These are phyloP conservation scores for Cacatua alba DNA, from an alignment of 2,113 vertebrate genomes.

Conservation along the genomic window DNA sequence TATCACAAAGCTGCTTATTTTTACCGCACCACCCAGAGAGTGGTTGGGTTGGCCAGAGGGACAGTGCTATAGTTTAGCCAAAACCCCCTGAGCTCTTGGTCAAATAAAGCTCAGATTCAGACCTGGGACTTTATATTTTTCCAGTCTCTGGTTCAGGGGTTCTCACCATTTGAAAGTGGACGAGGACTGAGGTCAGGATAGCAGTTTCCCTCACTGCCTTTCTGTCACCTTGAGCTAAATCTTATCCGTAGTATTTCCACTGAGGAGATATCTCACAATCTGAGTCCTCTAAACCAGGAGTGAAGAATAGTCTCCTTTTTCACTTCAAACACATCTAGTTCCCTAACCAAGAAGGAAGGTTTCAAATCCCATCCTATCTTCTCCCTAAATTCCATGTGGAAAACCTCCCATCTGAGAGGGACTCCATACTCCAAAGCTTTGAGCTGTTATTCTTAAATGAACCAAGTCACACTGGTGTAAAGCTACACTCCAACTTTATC, in stretches of 20 bases:
- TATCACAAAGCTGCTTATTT: background rate
- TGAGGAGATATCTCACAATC: background rate
- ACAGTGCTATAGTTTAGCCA: background rate
- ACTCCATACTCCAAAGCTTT: background rate
- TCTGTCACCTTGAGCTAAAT: background rate
- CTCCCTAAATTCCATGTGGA: background rate
- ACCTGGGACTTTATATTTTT: background rate
- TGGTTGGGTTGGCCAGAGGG: background rate
- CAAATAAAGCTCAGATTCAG: background rate
- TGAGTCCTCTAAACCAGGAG: background rate
- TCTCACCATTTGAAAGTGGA: background rate
- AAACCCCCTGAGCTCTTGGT: background rate
- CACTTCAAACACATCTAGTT: background rate
- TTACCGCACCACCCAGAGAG: background rate
- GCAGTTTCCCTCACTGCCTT: background rate
- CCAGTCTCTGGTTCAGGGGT: background rate
- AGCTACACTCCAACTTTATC: background rate
- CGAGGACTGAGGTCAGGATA: background rate
- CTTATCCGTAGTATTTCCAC: background rate
- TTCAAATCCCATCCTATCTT: background rate
- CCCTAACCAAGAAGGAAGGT: background rate
- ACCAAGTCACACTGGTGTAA: background rate
- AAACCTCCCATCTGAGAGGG: background rate
- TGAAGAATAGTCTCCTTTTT: background rate
- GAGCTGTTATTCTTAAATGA: background rate